Evolutionary conservation across 1,140 invertebrate genomes (phyloP), one percentile per base, ranked within the genome.

Genomic region (Chelonus insularis): DNA sequence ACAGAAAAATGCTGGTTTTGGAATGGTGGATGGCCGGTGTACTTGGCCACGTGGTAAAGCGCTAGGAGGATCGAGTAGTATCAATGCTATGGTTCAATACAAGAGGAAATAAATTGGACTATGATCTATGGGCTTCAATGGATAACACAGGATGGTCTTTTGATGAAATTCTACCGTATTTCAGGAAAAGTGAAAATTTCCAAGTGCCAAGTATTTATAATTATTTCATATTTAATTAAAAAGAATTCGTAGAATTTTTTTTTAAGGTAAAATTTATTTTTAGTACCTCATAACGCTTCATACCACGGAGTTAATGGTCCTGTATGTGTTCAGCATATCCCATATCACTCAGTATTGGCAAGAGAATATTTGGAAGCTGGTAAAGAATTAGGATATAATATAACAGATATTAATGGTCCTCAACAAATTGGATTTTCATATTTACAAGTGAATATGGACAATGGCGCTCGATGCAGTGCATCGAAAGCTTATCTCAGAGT

Each of bases 11-110:
- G 79, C 83, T 11, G 89, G 89, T 64, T 75, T 83, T 37, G 78
- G 79, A 1, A 74, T 82, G 56, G 76, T 43, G 18, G 72, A 83
- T 6, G 76, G 83, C 16, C 75, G 75, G 5, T 90, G 88, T 63
- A 80, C 79, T 57, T 91, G 88, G 88, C 83, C 87, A 0, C 85
- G 86, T 56, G 91, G 90, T 0, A 89, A 86, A 69, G 85, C 85
- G 7, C 70, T 92, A 3, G 94, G 94, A 1, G 94, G 94, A 1
- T 86, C 85, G 8, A 89, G 88, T 1, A 86, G 85, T 0, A 86
- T 93, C 11, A 95, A 95, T 77, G 92, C 87, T 2, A 93, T 95
- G 91, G 77, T 92, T 1, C 91, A 93, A n/a, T 70, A 77, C 91
- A 0, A 81, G 88, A 58, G 91, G 91, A 0, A 88, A 90, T 73